Conservation (phyloP, 2,113 vertebrate species). For the Tragelaphus scriptus region DNA sequence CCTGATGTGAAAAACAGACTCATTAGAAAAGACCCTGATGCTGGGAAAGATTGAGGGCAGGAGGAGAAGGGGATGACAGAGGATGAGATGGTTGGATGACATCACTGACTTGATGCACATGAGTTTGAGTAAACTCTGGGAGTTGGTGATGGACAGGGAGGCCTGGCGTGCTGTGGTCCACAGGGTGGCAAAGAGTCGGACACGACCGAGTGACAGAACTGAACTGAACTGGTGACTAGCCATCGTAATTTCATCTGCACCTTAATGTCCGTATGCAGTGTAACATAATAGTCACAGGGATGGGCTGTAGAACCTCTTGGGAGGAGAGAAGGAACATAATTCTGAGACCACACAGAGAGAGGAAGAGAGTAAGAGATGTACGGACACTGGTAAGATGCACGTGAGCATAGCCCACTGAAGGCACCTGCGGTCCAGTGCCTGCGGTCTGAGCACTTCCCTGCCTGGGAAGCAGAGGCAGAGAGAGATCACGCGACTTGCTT, state of each 20-base stretch:
- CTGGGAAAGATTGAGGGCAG: background rate
- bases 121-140: background rate
- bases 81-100: background rate
- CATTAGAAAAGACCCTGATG: background rate
- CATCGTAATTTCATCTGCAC: background rate
- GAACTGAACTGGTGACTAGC: background rate
- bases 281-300: background rate
- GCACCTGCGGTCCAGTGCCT: background rate
- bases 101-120: background rate
- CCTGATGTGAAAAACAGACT: background rate
- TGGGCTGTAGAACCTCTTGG: background rate
- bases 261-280: background rate
- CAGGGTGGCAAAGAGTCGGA: background rate
- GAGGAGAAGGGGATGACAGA: background rate
- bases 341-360: background rate
- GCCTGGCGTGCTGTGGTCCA: background rate
- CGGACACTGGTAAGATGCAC: background rate
- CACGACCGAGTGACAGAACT: background rate
- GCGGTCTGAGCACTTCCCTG: background rate
- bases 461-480: background rate
- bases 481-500: background rate
- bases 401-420: background rate
- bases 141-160: background rate
- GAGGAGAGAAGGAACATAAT: background rate
- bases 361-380: background rate